Conservation (phyloP, 2,113 vertebrate genomes). For the Mus pahari region DNA sequence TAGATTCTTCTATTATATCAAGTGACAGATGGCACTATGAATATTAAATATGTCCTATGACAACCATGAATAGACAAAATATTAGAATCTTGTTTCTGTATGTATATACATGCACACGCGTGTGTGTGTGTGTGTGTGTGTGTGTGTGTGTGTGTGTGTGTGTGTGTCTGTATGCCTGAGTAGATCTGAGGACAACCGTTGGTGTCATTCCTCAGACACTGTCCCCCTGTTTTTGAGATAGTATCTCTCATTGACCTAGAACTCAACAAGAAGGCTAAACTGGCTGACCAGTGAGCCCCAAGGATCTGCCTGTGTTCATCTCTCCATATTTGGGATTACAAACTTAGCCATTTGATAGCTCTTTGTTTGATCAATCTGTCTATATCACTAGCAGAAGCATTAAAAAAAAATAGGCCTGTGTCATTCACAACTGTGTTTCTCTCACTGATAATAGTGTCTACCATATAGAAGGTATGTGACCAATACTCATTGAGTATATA, state of each 20-base stretch:
- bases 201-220: background rate
- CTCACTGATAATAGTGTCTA: background rate
- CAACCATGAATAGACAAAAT: slow-evolving; percentile 7
- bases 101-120: background rate
- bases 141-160: background rate
- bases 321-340: background rate
- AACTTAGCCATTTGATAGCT: background rate
- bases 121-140: background rate
- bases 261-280: background rate
- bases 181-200: too few species aligned
- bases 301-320: background rate
- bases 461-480: background rate
- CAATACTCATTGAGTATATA: background rate
- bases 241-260: background rate
- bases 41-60: background rate
- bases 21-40: background rate
- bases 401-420: background rate
- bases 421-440: background rate
- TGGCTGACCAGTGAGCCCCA: background rate
- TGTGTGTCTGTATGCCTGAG: too few species aligned
- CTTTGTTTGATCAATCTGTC: background rate
- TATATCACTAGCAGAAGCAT: background rate
- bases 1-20: background rate
- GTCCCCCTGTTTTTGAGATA: background rate
- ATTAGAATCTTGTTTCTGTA: background rate